phyloP scores from a whole-genome alignment of 2,113 vertebrate genomes.

The Trachemys scripta region DNA sequence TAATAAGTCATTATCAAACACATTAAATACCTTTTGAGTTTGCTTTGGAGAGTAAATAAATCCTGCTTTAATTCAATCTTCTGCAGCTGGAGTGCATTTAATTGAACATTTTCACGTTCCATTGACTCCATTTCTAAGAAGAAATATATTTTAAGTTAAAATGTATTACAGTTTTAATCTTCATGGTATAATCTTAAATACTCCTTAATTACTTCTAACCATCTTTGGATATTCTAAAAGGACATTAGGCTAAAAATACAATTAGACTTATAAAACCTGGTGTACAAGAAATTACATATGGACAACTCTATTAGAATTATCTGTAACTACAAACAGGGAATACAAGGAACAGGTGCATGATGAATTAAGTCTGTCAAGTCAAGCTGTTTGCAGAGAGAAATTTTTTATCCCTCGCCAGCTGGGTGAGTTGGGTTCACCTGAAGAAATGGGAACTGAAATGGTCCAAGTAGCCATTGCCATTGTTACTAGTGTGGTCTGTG shows the following conservation, averaged over 20 bases:
- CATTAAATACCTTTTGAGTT: conserved; percentile 79
- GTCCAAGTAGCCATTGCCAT: neutral
- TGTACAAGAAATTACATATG: neutral
- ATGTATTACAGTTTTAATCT: conserved; percentile 7
- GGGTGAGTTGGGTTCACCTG: neutral
- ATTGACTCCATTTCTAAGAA: conserved; percentile 86
- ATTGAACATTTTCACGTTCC: conserved; percentile 75
- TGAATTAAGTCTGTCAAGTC: neutral
- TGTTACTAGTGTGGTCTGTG: neutral
- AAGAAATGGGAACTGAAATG: neutral
- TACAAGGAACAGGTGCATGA: neutral
- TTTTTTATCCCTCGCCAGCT: neutral
- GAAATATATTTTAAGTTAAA: conserved; percentile 43
- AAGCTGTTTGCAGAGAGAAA: neutral
- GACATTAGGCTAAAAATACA: conserved; percentile 10
- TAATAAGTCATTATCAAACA: conserved; percentile 9
- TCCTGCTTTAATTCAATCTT: conserved; percentile 80
- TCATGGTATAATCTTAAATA: conserved; percentile 14
- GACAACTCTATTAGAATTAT: neutral
- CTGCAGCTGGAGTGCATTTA: conserved; percentile 80
- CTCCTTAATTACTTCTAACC: conserved; percentile 1
- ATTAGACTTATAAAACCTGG: neutral
- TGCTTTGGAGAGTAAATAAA: conserved; percentile 76
- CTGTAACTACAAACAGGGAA: neutral
- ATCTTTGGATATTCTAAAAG: conserved; percentile 1